These are phyloP conservation scores for Epizoanthus illoricatus DNA, from an alignment of 92 coral and sea anemone species.

Conservation along the genomic window DNA sequence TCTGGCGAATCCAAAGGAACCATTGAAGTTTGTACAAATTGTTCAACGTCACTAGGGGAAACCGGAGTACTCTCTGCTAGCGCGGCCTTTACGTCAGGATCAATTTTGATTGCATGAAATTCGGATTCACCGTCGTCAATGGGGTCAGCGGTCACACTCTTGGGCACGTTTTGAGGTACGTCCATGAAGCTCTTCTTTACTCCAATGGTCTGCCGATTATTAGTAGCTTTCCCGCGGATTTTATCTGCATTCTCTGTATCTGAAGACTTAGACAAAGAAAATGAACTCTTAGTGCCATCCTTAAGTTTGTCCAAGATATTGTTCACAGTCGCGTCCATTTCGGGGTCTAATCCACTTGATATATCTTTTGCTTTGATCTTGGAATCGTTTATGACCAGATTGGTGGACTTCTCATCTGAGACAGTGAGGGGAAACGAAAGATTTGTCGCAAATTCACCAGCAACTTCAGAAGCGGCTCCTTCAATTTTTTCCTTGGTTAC, in stretches of 20 bases:
- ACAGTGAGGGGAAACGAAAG: slow-evolving; percentile 78
- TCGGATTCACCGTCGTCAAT: slow-evolving; percentile 53
- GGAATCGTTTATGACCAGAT: slow-evolving; percentile 43
- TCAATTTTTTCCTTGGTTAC: not conserved
- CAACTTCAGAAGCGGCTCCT: slow-evolving; percentile 1
- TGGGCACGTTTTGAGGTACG: not conserved
- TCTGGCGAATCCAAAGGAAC: slow-evolving; percentile 31
- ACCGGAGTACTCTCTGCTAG: not conserved
- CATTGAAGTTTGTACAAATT: slow-evolving; percentile 25
- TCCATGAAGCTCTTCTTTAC: slow-evolving; percentile 16
- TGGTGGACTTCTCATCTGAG: slow-evolving; percentile 54
- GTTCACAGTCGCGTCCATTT: slow-evolving; percentile 46
- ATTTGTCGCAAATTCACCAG: slow-evolving; percentile 56
- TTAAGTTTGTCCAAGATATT: slow-evolving; percentile 42
- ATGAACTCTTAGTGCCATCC: not conserved
- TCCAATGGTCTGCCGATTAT: slow-evolving; percentile 17
- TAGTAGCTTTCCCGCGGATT: slow-evolving; percentile 24
- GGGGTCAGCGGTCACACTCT: slow-evolving; percentile 39
- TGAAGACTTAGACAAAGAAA: not conserved
- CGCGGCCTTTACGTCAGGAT: slow-evolving; percentile 13
- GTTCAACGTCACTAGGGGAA: slow-evolving; percentile 17
- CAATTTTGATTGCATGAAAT: slow-evolving; percentile 54
- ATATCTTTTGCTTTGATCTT: slow-evolving; percentile 27
- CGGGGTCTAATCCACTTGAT: slow-evolving; percentile 29
- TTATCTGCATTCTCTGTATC: slow-evolving; percentile 25